A percentile compares a stretch with the other conserved stretches of the same genome.
Conservation (phyloP, 2,888 invertebrate species). For the Drosophila macrospina region DNA sequence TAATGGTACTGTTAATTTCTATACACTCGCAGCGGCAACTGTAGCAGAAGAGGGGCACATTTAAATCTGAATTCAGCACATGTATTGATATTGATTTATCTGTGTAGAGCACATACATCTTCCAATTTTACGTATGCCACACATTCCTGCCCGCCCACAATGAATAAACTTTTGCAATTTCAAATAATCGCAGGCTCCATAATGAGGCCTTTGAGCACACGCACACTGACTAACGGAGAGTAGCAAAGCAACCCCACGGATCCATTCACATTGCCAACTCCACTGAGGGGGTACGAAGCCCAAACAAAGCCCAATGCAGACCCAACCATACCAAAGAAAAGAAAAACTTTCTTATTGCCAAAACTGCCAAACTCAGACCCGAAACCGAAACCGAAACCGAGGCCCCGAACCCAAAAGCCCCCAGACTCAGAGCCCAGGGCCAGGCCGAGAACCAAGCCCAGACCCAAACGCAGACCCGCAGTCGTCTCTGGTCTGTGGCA, state of each 20-base stretch:
- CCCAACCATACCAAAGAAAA: conserved; percentile 60
- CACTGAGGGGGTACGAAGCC: conserved; percentile 31
- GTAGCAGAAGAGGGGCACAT: conserved; percentile 15
- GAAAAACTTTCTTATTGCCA: conserved; percentile 82
- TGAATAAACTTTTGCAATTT: conserved; percentile 81
- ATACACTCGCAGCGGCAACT: neutral
- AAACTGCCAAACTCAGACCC: conserved; percentile 76
- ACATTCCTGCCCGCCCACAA: conserved; percentile 55
- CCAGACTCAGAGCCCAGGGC: neutral
- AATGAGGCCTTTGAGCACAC: conserved; percentile 77
- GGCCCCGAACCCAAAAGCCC: no score
- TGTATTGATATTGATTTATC: conserved; percentile 76
- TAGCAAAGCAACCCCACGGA: conserved; percentile 24
- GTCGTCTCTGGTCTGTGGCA: conserved; percentile 49
- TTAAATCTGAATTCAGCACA: conserved; percentile 68
- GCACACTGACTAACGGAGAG: conserved; percentile 40
- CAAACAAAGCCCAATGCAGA: conserved; percentile 61
- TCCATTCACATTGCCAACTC: conserved; percentile 21
- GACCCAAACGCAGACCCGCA: conserved; percentile 3
- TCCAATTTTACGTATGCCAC: conserved; percentile 70
- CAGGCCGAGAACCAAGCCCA: conserved; percentile 8
- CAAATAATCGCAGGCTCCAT: conserved; percentile 79
- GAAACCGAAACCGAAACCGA: conserved; percentile 30
- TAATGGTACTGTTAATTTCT: conserved; percentile 22
- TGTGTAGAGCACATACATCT: conserved; percentile 64